Evolutionary conservation across 2,888 invertebrate species (phyloP), one percentile per base, ranked within the genome.

Genomic region (Heterodera filipjevi): DNA sequence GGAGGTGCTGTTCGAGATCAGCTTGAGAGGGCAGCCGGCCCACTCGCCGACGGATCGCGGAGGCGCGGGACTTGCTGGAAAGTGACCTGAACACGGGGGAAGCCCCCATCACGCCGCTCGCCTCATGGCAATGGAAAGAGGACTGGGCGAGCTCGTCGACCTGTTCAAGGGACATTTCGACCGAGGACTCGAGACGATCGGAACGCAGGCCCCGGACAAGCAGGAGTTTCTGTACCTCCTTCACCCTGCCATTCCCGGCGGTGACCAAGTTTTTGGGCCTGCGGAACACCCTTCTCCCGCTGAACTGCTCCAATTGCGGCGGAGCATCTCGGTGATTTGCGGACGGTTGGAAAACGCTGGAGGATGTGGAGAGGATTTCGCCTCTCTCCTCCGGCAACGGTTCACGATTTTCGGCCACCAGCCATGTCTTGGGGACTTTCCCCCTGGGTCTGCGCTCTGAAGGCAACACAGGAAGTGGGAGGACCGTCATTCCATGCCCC

Each of bases 141-240:
- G 39, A 39, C 39, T 39, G 39, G 8, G 39, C 8, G 39, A 39
- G 12, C 12, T 39, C 8, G 39, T 39, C 39, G 39, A 39, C 39
- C 6, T 39, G 6, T 39, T 39, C 39, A 39, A 39, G 39, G 39
- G 39, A 6, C 39, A 39, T 19, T 85, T 86, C 71, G 85, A 86
- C 64, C 49, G 66, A 32, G 53, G 79, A 6, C 82, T 85, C 78
- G 84, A 84, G 64, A 53, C 59, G 12, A 79, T 84, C 81, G 32
- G 82, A 0, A 22, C 71, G 3, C 83, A 81, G 19, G 30, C 84
- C 14, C 19, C 78, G 5, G 79, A 80, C 10, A 76, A 66, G 12
- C 59, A 73, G 12, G 76, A 76, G 6, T 85, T 83, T 71, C 72
- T 85, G 32, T 81, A 83, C 70, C 44, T 39, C 82, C 22, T 75